Conservation (phyloP, 2,888 invertebrate genomes). For the Hemicrepidius hirtus region DNA sequence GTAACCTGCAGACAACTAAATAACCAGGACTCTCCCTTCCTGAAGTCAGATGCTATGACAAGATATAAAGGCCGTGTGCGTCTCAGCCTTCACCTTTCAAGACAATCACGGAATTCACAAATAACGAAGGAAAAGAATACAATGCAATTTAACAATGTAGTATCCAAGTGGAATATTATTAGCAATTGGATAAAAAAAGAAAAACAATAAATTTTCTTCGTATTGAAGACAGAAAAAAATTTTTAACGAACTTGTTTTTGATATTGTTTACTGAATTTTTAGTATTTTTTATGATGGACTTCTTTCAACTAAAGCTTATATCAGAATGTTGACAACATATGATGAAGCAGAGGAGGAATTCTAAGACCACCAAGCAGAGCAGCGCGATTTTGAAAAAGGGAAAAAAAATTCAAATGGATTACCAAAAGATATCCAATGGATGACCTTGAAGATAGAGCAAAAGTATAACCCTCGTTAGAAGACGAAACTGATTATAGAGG, state of each 20-base stretch:
- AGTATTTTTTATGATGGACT: too few species aligned
- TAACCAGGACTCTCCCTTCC: conserved; percentile 61
- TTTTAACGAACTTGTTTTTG: conserved; percentile 10
- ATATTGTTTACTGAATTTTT: not conserved
- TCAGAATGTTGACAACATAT: too few species aligned
- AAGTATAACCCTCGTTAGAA: too few species aligned
- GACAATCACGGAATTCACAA: conserved; percentile 19
- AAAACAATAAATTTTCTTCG: not conserved
- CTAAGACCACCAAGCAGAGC: too few species aligned
- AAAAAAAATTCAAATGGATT: too few species aligned
- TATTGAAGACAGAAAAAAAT: not conserved
- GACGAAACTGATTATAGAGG: too few species aligned
- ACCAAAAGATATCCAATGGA: too few species aligned
- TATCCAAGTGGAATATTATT: not conserved
- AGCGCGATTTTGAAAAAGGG: too few species aligned
- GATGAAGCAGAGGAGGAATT: too few species aligned
- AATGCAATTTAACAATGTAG: conserved; percentile 17
- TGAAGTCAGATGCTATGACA: conserved; percentile 58
- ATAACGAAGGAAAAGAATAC: conserved; percentile 29
- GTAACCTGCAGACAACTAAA: conserved; percentile 60
- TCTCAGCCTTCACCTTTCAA: conserved; percentile 34
- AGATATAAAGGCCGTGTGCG: conserved; percentile 52
- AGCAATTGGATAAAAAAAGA: not conserved
- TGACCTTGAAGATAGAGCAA: too few species aligned
- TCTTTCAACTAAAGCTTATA: too few species aligned